Conservation (phyloP, 2,888 invertebrate species). For the Cryptosula pallasiana region DNA sequence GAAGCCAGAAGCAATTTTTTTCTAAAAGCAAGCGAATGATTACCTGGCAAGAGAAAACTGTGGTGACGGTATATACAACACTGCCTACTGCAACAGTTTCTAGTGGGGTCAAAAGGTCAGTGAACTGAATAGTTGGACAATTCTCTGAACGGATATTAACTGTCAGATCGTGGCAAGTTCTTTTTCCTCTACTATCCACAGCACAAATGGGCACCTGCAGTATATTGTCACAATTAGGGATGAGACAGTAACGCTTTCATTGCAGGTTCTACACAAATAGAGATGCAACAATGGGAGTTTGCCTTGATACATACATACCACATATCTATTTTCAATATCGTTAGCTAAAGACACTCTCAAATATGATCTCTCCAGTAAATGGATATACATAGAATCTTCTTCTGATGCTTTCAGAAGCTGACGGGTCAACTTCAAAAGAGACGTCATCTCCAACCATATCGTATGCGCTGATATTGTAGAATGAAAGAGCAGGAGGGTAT, state of each 20-base stretch:
- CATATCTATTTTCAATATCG: not conserved
- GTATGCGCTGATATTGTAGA: constrained; percentile 18
- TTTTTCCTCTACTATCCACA: constrained; percentile 16
- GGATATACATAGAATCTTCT: constrained; percentile 8
- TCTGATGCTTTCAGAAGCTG: not conserved
- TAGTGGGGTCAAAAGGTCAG: not conserved
- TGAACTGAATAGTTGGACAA: constrained; percentile 2
- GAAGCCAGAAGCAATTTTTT: not conserved
- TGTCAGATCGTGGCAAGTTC: not conserved
- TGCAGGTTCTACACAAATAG: no score
- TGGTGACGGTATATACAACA: constrained; percentile 9
- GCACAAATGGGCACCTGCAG: constrained; percentile 13
- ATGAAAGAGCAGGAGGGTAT: not conserved
- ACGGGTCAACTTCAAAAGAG: not conserved
- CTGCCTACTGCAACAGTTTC: not conserved
- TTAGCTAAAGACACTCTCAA: not conserved
- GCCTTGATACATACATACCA: constrained; percentile 18
- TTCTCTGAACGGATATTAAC: not conserved
- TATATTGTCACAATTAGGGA: not conserved
- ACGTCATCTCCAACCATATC: constrained; percentile 22
- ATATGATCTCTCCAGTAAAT: not conserved
- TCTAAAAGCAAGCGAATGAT: not conserved
- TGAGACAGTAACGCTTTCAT: no score
- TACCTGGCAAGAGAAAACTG: not conserved
- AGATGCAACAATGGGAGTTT: no score